Evolutionary conservation across 1,140 invertebrate genomes (phyloP).

Genomic region (Leptoteleia sp.): DNA sequence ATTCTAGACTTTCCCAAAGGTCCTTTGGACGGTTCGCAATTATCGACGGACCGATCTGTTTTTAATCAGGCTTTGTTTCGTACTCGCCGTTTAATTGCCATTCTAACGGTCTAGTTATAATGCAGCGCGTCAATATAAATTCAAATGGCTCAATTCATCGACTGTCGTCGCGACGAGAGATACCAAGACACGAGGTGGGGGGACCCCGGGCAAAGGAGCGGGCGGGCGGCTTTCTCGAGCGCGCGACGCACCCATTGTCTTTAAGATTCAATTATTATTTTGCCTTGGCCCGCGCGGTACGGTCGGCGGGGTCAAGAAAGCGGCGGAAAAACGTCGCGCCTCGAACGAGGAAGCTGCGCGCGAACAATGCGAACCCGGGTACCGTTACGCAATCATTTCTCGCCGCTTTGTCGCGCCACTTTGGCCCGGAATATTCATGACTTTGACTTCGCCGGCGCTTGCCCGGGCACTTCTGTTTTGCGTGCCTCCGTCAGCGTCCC

Average conservation of each 20-base stretch:
- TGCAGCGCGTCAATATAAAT: too few relatives aligned
- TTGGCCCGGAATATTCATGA: conserved; percentile 54
- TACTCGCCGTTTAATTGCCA: too few relatives aligned
- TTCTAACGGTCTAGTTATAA: too few relatives aligned
- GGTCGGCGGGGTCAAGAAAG: conserved; percentile 34
- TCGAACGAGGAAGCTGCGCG: conserved; percentile 19
- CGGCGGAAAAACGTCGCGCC: conserved; percentile 46
- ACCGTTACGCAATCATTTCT: conserved; percentile 63
- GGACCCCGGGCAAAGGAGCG: conserved; percentile 8
- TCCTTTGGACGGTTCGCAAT: too few relatives aligned
- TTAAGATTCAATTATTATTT: conserved; percentile 58
- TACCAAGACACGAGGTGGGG: conserved; percentile 6
- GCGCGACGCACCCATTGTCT: conserved; percentile 41
- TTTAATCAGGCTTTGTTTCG: too few relatives aligned
- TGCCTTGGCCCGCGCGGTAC: background rate
- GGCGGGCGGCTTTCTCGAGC: too few relatives aligned
- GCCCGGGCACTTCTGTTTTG: conserved; percentile 23
- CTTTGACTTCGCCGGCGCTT: conserved; percentile 5
- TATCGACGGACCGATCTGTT: too few relatives aligned
- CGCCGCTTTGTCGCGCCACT: conserved; percentile 54
- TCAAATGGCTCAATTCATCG: conserved; percentile 38
- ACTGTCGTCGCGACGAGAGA: conserved; percentile 7
- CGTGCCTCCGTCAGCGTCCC: conserved; percentile 38
- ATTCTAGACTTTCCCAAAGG: too few relatives aligned
- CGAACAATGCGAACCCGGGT: conserved; percentile 57